Evolutionary conservation across 2,888 invertebrate species (phyloP), one percentile per base, ranked within the genome.

Genomic region (Polyommatus iphigenia): DNA sequence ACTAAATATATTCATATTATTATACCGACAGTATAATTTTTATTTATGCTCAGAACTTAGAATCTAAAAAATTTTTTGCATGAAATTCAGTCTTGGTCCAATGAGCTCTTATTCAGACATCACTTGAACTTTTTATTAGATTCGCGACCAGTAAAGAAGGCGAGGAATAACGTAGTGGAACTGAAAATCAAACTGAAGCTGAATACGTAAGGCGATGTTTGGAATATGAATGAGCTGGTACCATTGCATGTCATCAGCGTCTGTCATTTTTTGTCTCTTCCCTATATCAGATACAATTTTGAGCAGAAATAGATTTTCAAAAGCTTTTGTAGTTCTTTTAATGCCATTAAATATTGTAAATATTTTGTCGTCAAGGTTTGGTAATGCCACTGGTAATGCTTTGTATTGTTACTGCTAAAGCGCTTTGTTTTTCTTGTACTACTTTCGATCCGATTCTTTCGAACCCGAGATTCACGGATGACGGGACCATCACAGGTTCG

Each of bases 91-190:
- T 62, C 67, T 15, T 5, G 6, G 29, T 67, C 67, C 8, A 67
- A 67, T 67, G 29, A 10, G 29, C 29, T 67, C 29, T 29, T 29
- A 67, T 67, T 67, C 67, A 67, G 29, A 67, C 29, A 67, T 67
- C 67, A 15, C 67, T 67, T 67, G 67, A 15, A 67, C 67, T 67
- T 67, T 5, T 29, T 67, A 67, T 67, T 67, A 67, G 67, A 67
- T 67, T 67, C 15, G 24, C 29, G 5, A 67, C 67, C 67, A 67
- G 67, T 29, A 4, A 29, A 67, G 29, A 15, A 29, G 29, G 67
- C 29, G 67, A 4, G 29, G 10, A 18, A 67, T 67, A 29, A 67
- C 67, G 29, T 67, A 67, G 24, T 29, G 15, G 67, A 29, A 67
- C 29, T 29, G 67, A 67, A 67, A 67, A 67, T 67, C 67, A 67